A percentile compares a stretch with the other conserved stretches of the same genome.
Conservation (phyloP, 2,888 invertebrate genomes). For the Cephalotes varians region DNA sequence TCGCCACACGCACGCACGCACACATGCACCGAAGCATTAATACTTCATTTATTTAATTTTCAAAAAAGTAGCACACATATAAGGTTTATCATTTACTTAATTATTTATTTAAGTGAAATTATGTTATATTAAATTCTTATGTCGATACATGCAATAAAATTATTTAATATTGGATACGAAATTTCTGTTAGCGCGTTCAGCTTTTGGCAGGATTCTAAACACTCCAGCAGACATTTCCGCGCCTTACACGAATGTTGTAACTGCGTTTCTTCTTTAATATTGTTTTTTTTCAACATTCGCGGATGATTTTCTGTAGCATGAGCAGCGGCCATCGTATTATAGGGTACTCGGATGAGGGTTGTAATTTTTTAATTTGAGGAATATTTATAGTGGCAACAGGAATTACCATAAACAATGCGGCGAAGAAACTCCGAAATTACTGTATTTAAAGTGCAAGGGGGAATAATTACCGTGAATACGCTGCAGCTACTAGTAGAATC, state of each 20-base stretch:
- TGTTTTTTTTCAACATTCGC: conserved; percentile 64
- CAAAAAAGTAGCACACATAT: neutral
- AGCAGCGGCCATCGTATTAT: conserved; percentile 78
- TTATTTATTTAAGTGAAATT: conserved; percentile 3
- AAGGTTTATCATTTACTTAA: no score
- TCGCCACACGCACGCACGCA: no score
- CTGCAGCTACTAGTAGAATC: conserved; percentile 71
- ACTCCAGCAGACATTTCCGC: conserved; percentile 6
- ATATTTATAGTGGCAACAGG: conserved; percentile 82
- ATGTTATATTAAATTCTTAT: neutral
- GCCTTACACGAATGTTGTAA: conserved; percentile 5
- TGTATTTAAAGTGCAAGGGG: conserved; percentile 81
- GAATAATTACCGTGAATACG: conserved; percentile 82
- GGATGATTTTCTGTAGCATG: conserved; percentile 80
- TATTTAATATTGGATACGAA: neutral
- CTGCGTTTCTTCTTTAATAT: conserved; percentile 61
- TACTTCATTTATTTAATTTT: neutral
- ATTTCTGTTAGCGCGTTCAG: neutral
- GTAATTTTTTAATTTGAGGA: conserved; percentile 84
- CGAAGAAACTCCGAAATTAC: conserved; percentile 83
- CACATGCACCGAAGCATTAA: neutral
- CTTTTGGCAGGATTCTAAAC: neutral
- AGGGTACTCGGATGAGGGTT: conserved; percentile 71
- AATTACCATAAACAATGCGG: conserved; percentile 84
- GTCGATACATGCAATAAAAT: neutral